Evolutionary conservation across 2,888 invertebrate species (phyloP), one percentile per base, ranked within the genome.

Genomic region (Campoplex capitator): DNA sequence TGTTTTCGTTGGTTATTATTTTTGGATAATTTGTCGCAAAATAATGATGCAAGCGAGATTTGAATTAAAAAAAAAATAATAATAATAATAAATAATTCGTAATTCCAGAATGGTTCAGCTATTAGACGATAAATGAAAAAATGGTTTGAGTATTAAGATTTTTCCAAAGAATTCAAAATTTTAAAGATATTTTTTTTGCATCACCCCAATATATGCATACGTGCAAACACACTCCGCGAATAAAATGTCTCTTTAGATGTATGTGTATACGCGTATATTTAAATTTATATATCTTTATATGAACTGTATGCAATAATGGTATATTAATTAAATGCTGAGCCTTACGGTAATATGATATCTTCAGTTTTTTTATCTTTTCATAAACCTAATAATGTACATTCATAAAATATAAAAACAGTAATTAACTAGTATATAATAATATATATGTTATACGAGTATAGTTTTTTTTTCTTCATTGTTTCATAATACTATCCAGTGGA

Each of bases 361-460:
- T 74, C 78, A 23, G 62, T 79, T 79, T 86, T 65, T 51, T 71
- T 68, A 67, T 86, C 86, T 89, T 81, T 86, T 58, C 51, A 75
- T 85, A 32, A 83, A 80, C 76, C 80, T 86, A 86, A 80, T 88
- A 90, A 79, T 89, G 88, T 90, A 90, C 88, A 91, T 89, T 90
- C 88, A 90, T 90, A 91, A 91, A 90, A 91, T 92, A 92, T 91
- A 92, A 92, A 92, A 92, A 91, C 91, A 90, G 88, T 89, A 91
- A 89, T 90, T 88, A 89, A 89, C 81, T 87, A 89, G 87, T 85
- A 85, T 88, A 86, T 90, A 87, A 88, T 88, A 88, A 88, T 85
- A 82, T 86, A 82, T 77, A 83, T 85, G 84, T 83, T 86, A 85
- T 84, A 87, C 83, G 90, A 91, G 88, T 90, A 88, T 89, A 89